phyloP scores from a whole-genome alignment of 92 coral and sea anemone species.

The Phenganax marumi region DNA sequence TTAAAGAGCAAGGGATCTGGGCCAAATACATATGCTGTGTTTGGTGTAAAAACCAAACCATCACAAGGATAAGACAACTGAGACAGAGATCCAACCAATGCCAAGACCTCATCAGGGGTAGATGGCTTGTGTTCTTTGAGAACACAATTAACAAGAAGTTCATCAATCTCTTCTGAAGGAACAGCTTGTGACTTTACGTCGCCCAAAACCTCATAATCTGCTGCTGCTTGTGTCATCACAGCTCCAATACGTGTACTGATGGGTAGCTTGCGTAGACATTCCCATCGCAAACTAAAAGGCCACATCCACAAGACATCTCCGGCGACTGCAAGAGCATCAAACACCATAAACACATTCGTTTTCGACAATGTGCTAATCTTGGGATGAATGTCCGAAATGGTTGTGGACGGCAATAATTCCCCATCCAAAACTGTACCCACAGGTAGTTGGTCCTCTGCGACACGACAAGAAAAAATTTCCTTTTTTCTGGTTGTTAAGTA shows the following conservation, averaged over 20 bases:
- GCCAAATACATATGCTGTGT: slow-evolving; percentile 16
- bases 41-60: slow-evolving; percentile 34
- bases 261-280: background rate
- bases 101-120: background rate
- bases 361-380: background rate
- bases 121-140: slow-evolving; percentile 17
- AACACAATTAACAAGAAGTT: background rate
- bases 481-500: slow-evolving; percentile 19
- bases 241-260: slow-evolving; percentile 5
- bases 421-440: slow-evolving; percentile 20
- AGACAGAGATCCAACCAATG: background rate
- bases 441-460: slow-evolving; percentile 1
- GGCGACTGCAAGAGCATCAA: slow-evolving; percentile 25
- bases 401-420: slow-evolving; percentile 25
- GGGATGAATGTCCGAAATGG: slow-evolving; percentile 18
- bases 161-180: background rate
- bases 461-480: slow-evolving; percentile 25
- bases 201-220: background rate
- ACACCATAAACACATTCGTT: slow-evolving; percentile 12
- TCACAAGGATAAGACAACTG: slow-evolving; percentile 12
- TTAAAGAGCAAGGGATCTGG: slow-evolving; percentile 32
- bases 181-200: background rate
- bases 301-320: slow-evolving; percentile 31
- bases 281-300: slow-evolving; percentile 14
- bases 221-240: slow-evolving; percentile 16